These are phyloP conservation scores for Meda fulgida DNA, from an alignment of 2,797 vertebrate genomes.

Conservation along the genomic window DNA sequence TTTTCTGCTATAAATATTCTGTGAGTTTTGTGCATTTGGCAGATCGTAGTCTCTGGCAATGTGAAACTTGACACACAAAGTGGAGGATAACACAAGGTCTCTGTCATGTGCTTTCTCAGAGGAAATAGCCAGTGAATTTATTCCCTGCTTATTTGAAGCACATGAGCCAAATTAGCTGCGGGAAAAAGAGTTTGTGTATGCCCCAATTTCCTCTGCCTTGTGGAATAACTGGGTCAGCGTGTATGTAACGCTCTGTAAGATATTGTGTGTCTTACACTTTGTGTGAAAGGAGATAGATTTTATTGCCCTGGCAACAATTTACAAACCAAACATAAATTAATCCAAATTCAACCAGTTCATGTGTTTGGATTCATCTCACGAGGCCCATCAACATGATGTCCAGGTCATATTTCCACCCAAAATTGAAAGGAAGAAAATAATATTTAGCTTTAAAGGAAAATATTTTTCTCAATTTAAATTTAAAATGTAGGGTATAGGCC, in stretches of 20 bases:
- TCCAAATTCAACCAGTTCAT: slow-evolving; percentile 9
- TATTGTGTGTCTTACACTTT: slow-evolving; percentile 7
- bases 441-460: slow-evolving; percentile 4
- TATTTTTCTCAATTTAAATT: background rate
- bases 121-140: slow-evolving; percentile 55
- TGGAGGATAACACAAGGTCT: slow-evolving; percentile 44
- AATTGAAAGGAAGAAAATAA: background rate
- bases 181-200: slow-evolving; percentile 55
- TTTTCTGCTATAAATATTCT: slow-evolving; percentile 1
- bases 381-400: background rate
- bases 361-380: background rate
- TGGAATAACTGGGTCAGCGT: slow-evolving; percentile 24
- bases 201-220: slow-evolving; percentile 7
- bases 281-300: background rate
- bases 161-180: slow-evolving; percentile 55
- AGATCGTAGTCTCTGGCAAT: background rate
- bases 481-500: background rate
- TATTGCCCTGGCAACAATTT: background rate
- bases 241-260: background rate
- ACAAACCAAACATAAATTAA: slow-evolving; percentile 9
- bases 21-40: slow-evolving; percentile 4
- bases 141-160: slow-evolving; percentile 62
- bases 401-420: background rate
- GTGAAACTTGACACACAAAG: slow-evolving; percentile 16
- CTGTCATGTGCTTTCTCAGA: slow-evolving; percentile 45